Evolutionary conservation across 1,140 invertebrate genomes (phyloP), one percentile per base, ranked within the genome.

Genomic region (Drosophila insularis): DNA sequence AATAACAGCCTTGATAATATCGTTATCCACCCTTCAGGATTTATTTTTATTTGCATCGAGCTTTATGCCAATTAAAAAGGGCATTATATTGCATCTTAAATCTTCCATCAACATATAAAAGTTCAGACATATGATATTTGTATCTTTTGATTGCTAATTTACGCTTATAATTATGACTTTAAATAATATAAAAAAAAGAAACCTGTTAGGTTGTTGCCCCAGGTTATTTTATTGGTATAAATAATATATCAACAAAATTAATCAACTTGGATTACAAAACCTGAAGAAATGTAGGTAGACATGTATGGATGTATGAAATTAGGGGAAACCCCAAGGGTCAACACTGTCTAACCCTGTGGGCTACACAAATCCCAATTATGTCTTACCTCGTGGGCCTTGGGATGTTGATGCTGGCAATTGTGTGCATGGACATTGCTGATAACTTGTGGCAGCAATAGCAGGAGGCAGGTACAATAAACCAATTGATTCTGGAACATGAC

Each of bases 401-500:
- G 90, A 74, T 91, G 90, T 54, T 86, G 84, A 50, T 91, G 90
- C 60, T 91, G 90, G 63, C 90, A 91, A 63, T 91, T 91, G 72
- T 91, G 90, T 31, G 81, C 81, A 35, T 55, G 66, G 66, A 61
- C 43, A 60, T 46, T 27, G 61, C 68, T 43, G 55, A 32, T 17
- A 71, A 60, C 74, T 64, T 78, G 64, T 23, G 63, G 66, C 35
- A 54, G 67, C 63, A 77, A 54, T 40, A 77, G 46, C 50, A 54
- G 23, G 27, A 50, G 50, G 53, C 27, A 39, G 46, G 19, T 32
- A 56, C 53, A 10, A 32, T 40, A 19, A 27, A 40, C 56, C 60
- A 59, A 7, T 35, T 43, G 35, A 8, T 17, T 56, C 4, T 40
- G 31, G 31, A 55, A 55, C 21, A 50, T 58, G 53, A 35, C 37